Conservation (phyloP, 2,888 invertebrate genomes). For the Baccha elongata region DNA sequence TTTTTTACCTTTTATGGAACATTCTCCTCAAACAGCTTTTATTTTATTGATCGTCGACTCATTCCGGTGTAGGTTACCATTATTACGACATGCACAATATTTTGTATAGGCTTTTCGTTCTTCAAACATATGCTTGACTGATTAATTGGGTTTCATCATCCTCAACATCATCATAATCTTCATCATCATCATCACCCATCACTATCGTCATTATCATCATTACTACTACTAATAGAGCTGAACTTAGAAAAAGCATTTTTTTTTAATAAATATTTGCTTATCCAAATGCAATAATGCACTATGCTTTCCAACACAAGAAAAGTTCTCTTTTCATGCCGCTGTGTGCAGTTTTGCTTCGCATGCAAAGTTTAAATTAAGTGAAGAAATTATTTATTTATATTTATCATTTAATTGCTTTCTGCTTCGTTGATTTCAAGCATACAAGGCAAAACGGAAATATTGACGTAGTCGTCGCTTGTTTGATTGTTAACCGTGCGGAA, state of each 20-base stretch:
- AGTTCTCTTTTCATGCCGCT: neutral
- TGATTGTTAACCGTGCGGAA: neutral
- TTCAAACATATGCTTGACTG: constrained; percentile 49
- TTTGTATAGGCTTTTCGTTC: constrained; percentile 49
- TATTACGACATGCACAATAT: neutral
- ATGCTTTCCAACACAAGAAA: too few relatives aligned
- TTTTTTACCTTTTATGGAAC: neutral
- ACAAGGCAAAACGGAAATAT: constrained; percentile 3
- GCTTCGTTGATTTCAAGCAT: constrained; percentile 29
- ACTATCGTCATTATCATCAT: too few relatives aligned
- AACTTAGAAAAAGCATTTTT: constrained; percentile 15
- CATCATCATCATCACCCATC: constrained; percentile 26
- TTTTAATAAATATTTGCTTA: constrained; percentile 22
- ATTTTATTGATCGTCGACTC: constrained; percentile 43
- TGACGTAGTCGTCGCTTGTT: constrained; percentile 32
- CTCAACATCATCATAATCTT: constrained; percentile 37
- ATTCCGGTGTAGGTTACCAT: neutral
- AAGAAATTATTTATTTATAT: constrained; percentile 27
- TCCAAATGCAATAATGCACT: neutral
- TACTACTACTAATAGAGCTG: constrained; percentile 23
- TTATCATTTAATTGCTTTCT: constrained; percentile 60
- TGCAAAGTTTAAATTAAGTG: constrained; percentile 40
- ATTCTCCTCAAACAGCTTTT: constrained; percentile 25
- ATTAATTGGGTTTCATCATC: constrained; percentile 61
- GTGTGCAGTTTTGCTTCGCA: neutral